phyloP scores from a whole-genome alignment of 1,140 invertebrate species.

The Plutomurus gul region DNA sequence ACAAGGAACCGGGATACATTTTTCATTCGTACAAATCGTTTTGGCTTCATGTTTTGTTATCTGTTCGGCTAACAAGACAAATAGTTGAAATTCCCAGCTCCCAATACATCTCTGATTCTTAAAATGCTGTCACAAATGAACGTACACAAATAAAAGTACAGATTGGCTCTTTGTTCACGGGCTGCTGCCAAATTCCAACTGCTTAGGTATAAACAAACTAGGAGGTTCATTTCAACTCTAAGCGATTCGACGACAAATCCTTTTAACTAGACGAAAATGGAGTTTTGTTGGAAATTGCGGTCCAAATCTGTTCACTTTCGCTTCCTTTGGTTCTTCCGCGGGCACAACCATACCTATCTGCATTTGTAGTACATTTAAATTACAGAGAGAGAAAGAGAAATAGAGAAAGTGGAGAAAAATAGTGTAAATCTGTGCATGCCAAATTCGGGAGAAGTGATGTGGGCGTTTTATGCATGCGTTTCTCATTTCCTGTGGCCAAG shows the following conservation, averaged over 20 bases:
- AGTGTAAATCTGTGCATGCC: neutral
- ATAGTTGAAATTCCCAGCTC: neutral
- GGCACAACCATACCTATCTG: no score
- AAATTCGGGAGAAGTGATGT: neutral
- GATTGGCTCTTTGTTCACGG: neutral
- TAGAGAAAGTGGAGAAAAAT: no score
- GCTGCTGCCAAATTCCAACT: neutral
- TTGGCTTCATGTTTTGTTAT: conserved; percentile 18
- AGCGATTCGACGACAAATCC: no score
- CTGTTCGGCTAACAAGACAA: conserved; percentile 7
- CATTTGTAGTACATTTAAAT: conserved; percentile 30
- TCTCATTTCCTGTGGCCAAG: conserved; percentile 5
- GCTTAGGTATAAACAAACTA: no score
- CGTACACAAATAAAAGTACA: neutral
- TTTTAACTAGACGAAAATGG: no score
- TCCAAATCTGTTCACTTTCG: no score
- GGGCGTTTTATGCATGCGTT: conserved; percentile 11
- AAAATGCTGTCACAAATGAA: conserved; percentile 2
- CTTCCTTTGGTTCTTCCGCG: no score
- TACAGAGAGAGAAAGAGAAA: neutral
- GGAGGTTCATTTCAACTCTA: no score
- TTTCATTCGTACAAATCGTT: conserved; percentile 20
- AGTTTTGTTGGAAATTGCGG: no score
- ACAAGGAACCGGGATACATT: neutral
- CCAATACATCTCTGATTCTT: neutral